phyloP scores from a whole-genome alignment of 2,888 invertebrate species.

The Ellobium chinense region DNA sequence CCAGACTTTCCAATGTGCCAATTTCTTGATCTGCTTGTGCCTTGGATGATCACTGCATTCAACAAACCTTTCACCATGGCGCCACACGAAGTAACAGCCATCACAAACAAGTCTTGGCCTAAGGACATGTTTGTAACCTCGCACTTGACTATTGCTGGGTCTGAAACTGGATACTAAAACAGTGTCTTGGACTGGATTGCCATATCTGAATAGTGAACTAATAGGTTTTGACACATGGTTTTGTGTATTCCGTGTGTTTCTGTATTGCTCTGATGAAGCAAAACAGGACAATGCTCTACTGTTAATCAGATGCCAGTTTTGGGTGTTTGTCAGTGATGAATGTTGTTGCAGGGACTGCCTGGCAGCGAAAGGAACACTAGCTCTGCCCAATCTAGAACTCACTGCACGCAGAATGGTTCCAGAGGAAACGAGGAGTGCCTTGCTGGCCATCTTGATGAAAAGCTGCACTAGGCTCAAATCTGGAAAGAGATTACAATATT shows the following conservation, averaged over 20 bases:
- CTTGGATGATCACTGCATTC: constrained; percentile 74
- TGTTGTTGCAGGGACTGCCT: too few species aligned
- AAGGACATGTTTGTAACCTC: not conserved
- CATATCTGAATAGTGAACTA: not conserved
- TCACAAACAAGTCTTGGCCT: constrained; percentile 29
- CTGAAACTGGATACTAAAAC: not conserved
- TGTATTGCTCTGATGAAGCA: not conserved
- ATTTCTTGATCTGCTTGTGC: constrained; percentile 75
- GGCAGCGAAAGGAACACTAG: too few species aligned
- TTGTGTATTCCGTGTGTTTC: not conserved
- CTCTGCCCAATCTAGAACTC: too few species aligned
- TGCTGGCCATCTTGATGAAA: too few species aligned
- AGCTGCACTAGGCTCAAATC: too few species aligned
- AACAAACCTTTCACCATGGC: constrained; percentile 71
- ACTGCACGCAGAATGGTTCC: too few species aligned
- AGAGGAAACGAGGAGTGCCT: too few species aligned
- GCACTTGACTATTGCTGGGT: not conserved
- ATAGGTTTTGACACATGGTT: not conserved
- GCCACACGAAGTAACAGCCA: constrained; percentile 72
- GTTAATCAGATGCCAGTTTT: too few species aligned
- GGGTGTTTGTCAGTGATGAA: too few species aligned
- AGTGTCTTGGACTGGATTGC: not conserved
- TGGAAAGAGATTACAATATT: too few species aligned
- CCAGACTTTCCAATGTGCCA: constrained; percentile 56
- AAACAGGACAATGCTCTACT: not conserved